Evolutionary conservation across 2,888 invertebrate species (phyloP).

Genomic region (Encarsia formosa): DNA sequence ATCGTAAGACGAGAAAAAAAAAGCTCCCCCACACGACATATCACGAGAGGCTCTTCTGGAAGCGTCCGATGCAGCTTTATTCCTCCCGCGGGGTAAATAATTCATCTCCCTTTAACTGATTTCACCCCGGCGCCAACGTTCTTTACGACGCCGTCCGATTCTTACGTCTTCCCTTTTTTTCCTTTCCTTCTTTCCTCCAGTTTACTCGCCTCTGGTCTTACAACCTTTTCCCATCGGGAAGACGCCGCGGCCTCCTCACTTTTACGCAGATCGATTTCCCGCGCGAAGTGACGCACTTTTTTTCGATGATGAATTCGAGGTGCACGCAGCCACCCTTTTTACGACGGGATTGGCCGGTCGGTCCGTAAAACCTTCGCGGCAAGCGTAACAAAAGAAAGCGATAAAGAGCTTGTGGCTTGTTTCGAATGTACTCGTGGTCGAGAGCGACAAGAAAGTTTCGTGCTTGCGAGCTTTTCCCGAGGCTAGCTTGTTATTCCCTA

Average conservation of each 20-base stretch:
- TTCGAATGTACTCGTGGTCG: no score
- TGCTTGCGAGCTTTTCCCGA: slow-evolving; percentile 4
- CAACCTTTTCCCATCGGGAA: not conserved
- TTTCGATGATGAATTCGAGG: no score
- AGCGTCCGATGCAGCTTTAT: slow-evolving; percentile 29
- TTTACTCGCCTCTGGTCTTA: not conserved
- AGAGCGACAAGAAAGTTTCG: slow-evolving; percentile 4
- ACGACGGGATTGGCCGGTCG: slow-evolving; percentile 13
- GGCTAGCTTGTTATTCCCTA: not conserved
- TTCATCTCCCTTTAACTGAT: slow-evolving; percentile 40
- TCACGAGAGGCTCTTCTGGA: no score
- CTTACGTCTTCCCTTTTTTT: not conserved
- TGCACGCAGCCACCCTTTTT: no score
- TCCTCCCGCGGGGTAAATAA: slow-evolving; percentile 39
- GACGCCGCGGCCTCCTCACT: not conserved
- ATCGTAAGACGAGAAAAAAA: no score
- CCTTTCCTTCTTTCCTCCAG: not conserved
- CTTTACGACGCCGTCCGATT: slow-evolving; percentile 40
- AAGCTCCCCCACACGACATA: no score
- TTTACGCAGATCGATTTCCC: no score
- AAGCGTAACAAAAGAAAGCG: slow-evolving; percentile 19
- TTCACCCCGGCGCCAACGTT: slow-evolving; percentile 43
- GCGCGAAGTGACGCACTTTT: no score
- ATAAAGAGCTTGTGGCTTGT: no score
- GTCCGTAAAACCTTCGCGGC: no score